Percentiles rank a stretch among this genome's conserved stretches.
phyloP scores from a whole-genome alignment of 2,888 invertebrate genomes.

The Neria commutata region DNA sequence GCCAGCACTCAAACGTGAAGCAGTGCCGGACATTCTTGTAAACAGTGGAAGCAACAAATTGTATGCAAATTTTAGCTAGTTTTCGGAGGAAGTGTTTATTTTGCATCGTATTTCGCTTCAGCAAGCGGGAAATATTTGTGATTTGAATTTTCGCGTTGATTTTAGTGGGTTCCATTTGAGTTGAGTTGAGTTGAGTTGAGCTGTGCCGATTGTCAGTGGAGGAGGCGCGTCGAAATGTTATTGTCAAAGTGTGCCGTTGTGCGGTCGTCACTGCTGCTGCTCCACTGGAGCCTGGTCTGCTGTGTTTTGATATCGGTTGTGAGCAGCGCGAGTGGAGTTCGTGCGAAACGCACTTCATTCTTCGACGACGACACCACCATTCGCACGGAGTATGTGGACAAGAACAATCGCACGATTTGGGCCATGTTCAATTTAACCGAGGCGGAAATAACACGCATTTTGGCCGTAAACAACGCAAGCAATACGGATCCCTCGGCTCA shows the following conservation, averaged over 20 bases:
- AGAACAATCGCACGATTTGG: constrained; percentile 52
- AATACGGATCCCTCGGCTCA: constrained; percentile 44
- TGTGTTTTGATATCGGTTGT: constrained; percentile 5
- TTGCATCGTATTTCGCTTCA: too few relatives aligned
- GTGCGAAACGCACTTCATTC: constrained; percentile 44
- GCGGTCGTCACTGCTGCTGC: constrained; percentile 32
- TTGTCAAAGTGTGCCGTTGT: constrained; percentile 23
- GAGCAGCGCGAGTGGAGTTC: constrained; percentile 32
- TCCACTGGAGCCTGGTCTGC: constrained; percentile 6
- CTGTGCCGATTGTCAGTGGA: too few relatives aligned
- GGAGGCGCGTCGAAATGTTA: neutral
- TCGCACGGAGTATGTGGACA: constrained; percentile 53
- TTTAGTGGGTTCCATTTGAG: too few relatives aligned
- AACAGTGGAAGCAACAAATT: too few relatives aligned
- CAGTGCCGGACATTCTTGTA: too few relatives aligned
- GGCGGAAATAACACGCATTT: constrained; percentile 51
- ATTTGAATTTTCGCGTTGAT: too few relatives aligned
- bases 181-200: too few relatives aligned
- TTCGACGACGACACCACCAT: constrained; percentile 44
- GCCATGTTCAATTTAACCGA: constrained; percentile 56
- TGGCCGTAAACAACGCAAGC: constrained; percentile 42
- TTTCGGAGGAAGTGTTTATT: too few relatives aligned
- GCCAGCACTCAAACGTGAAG: neutral
- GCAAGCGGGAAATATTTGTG: too few relatives aligned
- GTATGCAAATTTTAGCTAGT: too few relatives aligned